Evolutionary conservation across 2,888 invertebrate species (phyloP).

Genomic region (Diaperis boleti): DNA sequence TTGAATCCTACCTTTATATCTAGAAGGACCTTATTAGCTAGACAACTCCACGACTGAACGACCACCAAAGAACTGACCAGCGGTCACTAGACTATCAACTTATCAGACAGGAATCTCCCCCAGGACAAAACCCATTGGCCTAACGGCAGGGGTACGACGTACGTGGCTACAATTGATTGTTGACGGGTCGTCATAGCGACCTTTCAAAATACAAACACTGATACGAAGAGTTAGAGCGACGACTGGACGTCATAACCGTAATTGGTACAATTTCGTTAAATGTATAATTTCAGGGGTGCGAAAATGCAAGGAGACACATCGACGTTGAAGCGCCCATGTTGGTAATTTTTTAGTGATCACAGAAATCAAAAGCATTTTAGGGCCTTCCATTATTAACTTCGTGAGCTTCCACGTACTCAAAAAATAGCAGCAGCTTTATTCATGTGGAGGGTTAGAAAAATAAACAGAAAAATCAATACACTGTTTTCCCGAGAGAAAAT

Average conservation of each 20-base stretch:
- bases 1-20: slow-evolving; percentile 35
- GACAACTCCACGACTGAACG: slow-evolving; percentile 54
- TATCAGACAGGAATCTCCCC: slow-evolving; percentile 61
- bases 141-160: slow-evolving; percentile 57
- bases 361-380: too few species aligned
- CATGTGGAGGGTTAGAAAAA: too few species aligned
- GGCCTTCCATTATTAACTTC: too few species aligned
- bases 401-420: too few species aligned
- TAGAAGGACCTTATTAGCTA: slow-evolving; percentile 35
- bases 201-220: slow-evolving; percentile 64
- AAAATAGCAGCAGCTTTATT: too few species aligned
- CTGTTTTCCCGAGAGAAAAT: too few species aligned
- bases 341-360: too few species aligned
- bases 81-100: slow-evolving; percentile 62
- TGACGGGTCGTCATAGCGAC: slow-evolving; percentile 63
- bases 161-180: slow-evolving; percentile 66
- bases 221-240: slow-evolving; percentile 8
- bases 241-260: slow-evolving; percentile 17
- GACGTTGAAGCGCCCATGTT: background rate
- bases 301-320: background rate
- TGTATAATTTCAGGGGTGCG: slow-evolving; percentile 7
- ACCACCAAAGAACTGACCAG: slow-evolving; percentile 63
- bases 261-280: slow-evolving; percentile 13
- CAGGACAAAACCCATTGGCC: slow-evolving; percentile 60
- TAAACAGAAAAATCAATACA: too few species aligned